phyloP scores from a whole-genome alignment of 2,113 vertebrate genomes.

The Coryphaenoides rupestris region DNA sequence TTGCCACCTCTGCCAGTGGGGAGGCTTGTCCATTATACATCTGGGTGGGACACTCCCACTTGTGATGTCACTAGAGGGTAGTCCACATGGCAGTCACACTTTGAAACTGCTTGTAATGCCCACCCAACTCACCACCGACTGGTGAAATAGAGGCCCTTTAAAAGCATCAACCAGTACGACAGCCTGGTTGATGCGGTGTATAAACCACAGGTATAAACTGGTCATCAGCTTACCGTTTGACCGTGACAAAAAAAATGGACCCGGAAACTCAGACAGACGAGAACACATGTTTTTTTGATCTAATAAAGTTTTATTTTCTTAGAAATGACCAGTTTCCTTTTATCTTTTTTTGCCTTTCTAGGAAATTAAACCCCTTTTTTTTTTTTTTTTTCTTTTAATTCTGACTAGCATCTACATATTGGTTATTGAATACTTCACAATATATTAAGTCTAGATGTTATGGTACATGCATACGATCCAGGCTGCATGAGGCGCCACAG shows the following conservation, averaged over 20 bases:
- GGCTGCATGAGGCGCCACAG: constrained; percentile 99
- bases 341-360: constrained; percentile 83
- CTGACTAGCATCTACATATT: constrained; percentile 99
- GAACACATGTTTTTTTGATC: constrained; percentile 64
- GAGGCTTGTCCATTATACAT: too few species aligned
- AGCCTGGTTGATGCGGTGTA: too few species aligned
- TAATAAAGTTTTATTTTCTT: constrained; percentile 94
- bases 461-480: constrained; percentile 99
- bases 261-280: constrained; percentile 34
- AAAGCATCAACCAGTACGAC: too few species aligned
- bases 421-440: constrained; percentile 99
- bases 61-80: too few species aligned
- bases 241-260: background rate
- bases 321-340: constrained; percentile 96
- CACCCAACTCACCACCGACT: too few species aligned
- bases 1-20: too few species aligned
- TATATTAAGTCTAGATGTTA: constrained; percentile 99
- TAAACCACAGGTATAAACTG: background rate
- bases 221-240: too few species aligned
- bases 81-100: too few species aligned
- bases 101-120: too few species aligned
- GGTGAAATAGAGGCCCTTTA: too few species aligned
- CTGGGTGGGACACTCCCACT: too few species aligned
- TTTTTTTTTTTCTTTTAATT: constrained; percentile 86
- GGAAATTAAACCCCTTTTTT: constrained; percentile 93